Percentiles rank a stretch among this genome's conserved stretches.
phyloP scores from a whole-genome alignment of 2,113 vertebrate species.

The Myiopsitta monachus region DNA sequence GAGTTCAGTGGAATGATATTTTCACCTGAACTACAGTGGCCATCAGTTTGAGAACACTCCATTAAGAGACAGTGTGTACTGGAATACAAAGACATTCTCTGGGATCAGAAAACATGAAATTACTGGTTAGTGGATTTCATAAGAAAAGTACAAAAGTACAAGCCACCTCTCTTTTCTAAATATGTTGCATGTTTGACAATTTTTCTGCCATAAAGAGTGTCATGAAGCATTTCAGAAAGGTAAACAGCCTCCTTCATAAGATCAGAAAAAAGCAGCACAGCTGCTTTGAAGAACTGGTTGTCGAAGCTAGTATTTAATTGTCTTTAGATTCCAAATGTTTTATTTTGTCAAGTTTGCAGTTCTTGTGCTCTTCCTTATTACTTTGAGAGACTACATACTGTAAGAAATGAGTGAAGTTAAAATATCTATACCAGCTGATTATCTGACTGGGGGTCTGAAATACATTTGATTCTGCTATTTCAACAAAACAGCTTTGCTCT shows the following conservation, averaged over 20 bases:
- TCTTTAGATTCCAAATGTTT: background rate
- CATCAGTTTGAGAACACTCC: background rate
- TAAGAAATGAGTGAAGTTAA: background rate
- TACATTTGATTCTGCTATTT: background rate
- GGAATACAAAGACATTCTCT: background rate
- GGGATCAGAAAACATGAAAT: background rate
- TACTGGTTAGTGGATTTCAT: background rate
- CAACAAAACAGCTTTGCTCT: background rate
- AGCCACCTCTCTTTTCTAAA: background rate
- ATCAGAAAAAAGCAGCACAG: background rate
- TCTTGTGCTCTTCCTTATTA: background rate
- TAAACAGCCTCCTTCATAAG: background rate
- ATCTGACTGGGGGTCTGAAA: background rate
- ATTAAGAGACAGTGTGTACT: background rate
- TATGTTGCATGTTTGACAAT: background rate
- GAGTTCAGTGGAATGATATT: background rate
- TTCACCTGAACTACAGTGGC: background rate
- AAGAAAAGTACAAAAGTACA: background rate
- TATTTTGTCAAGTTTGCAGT: background rate
- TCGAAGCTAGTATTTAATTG: background rate
- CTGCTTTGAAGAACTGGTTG: accelerated
- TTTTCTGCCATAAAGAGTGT: background rate
- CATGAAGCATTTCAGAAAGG: background rate
- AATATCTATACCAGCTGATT: background rate
- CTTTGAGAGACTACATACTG: background rate